Percentiles rank a stretch among this genome's conserved stretches.
These are phyloP conservation scores for Sarcophaga subvicina DNA, from an alignment of 2,888 invertebrate genomes.

Conservation along the genomic window DNA sequence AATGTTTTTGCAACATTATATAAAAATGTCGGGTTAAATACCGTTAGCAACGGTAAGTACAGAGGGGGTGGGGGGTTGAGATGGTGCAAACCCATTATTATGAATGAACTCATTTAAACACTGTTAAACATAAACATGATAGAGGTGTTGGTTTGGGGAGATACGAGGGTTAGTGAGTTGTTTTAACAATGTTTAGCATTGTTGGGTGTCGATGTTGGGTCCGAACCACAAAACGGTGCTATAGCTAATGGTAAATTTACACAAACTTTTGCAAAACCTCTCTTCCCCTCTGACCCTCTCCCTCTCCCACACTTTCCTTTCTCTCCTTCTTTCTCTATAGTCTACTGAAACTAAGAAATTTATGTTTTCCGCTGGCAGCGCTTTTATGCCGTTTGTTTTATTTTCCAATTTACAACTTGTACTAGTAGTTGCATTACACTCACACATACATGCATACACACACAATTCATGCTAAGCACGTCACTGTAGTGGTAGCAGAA, in stretches of 20 bases:
- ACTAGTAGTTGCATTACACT: background rate
- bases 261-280: conserved; percentile 30
- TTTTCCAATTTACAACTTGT: background rate
- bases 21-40: background rate
- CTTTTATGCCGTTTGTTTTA: conserved; percentile 6
- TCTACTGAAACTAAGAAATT: conserved; percentile 27
- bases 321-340: too few relatives aligned
- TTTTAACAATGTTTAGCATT: too few relatives aligned
- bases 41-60: background rate
- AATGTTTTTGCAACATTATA: background rate
- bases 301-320: too few relatives aligned
- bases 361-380: conserved; percentile 54
- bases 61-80: too few relatives aligned
- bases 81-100: conserved; percentile 38
- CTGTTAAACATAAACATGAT: conserved; percentile 1
- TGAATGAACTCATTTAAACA: conserved; percentile 28
- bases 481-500: conserved; percentile 3
- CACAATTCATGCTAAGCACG: too few relatives aligned
- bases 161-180: too few relatives aligned
- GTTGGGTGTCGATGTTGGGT: background rate
- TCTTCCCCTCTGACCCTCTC: background rate
- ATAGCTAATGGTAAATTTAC: conserved; percentile 10
- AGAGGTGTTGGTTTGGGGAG: background rate
- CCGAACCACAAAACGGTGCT: background rate
- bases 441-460: too few relatives aligned